These are phyloP conservation scores for Drosophila yakuba DNA, from an alignment of 1,140 invertebrate genomes.

Conservation along the genomic window DNA sequence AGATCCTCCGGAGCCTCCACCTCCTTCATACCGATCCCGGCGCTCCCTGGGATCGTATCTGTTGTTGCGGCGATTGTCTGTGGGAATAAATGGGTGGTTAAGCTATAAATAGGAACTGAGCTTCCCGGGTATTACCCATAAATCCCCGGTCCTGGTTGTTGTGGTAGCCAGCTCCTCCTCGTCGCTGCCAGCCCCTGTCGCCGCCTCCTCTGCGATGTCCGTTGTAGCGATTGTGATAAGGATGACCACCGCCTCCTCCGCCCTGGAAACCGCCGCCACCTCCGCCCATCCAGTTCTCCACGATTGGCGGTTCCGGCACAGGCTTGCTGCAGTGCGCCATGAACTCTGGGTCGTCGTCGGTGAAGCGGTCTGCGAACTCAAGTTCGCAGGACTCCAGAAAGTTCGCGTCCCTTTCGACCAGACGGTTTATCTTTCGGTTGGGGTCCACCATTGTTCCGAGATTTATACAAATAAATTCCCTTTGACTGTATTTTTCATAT, in stretches of 20 bases:
- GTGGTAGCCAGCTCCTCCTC: constrained; percentile 42
- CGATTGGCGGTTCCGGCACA: constrained; percentile 85
- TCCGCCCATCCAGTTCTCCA: constrained; percentile 85
- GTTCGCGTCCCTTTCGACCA: constrained; percentile 83
- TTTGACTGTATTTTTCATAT: constrained; percentile 4
- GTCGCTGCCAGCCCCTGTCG: constrained; percentile 60
- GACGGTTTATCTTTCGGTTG: constrained; percentile 83
- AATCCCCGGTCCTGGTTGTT: constrained; percentile 42
- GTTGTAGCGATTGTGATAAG: constrained; percentile 62
- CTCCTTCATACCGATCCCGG: constrained; percentile 17
- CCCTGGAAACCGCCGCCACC: constrained; percentile 22
- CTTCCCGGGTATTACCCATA: constrained; percentile 30
- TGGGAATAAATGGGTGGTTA: not conserved
- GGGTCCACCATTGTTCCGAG: constrained; percentile 77
- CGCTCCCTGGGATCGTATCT: constrained; percentile 31
- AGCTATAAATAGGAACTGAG: not conserved
- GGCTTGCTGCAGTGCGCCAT: constrained; percentile 81
- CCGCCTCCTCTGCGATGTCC: constrained; percentile 56
- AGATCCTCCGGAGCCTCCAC: not conserved
- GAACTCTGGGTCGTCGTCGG: constrained; percentile 86
- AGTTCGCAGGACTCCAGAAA: constrained; percentile 86
- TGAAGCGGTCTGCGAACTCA: constrained; percentile 86
- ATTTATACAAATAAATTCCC: constrained; percentile 6
- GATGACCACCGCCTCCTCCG: constrained; percentile 18
- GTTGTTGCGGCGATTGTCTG: constrained; percentile 60